Base-by-base conservation (phyloP, 1,140 invertebrate species). In the Bombus difficillimus region DNA sequence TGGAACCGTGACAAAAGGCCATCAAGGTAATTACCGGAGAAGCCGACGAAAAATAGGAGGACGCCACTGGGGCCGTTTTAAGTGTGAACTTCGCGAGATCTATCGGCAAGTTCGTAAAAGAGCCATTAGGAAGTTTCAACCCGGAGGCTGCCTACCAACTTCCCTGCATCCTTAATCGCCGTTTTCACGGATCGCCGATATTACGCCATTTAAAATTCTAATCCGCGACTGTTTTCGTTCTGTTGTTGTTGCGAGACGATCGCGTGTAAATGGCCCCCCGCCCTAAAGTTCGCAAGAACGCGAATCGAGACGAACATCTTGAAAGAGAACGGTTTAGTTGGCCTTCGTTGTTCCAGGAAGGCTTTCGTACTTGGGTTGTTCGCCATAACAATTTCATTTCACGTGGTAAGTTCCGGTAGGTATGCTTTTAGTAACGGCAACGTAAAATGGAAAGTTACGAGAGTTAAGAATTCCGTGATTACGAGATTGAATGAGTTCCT, bases 171-270 rank as follows among this genome's bases (percentile, higher is more conserved):
- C 76, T 88, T 90, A 85, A 90, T 87, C 79, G 79, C 34, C 62
- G 82, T 75, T 89, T 85, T 90, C 88, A 73, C 78, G 62, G 68
- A 83, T 85, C 71, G 77, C 39, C 79, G 79, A 82, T 84, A 66
- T 64, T 41, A 68, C 41, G 57, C 41, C 86, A 88, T 88, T 90
- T 89, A 80, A 90, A 90, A 90, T 90, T 90, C 75, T 85, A 90
- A 90, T 90, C 75, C 59, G 64, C n/a, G 15, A 69, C 79, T 87
- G 59, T 89, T 86, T 84, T 86, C 74, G n/a, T 39, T n/a, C 41
- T 43, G 34, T 8, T 41, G 66, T 37, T 47, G 57, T 43, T 39
- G 25, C 53, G 10, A 32, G 66, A 25, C 41, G 34, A 53, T 68
- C 66, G 43, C 34, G 34, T 8, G 64, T 37, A 41, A 69, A 82